Percentiles rank a stretch among this genome's conserved stretches.
phyloP scores from a whole-genome alignment of 1,140 invertebrate species.

The Euglossa dilemma region DNA sequence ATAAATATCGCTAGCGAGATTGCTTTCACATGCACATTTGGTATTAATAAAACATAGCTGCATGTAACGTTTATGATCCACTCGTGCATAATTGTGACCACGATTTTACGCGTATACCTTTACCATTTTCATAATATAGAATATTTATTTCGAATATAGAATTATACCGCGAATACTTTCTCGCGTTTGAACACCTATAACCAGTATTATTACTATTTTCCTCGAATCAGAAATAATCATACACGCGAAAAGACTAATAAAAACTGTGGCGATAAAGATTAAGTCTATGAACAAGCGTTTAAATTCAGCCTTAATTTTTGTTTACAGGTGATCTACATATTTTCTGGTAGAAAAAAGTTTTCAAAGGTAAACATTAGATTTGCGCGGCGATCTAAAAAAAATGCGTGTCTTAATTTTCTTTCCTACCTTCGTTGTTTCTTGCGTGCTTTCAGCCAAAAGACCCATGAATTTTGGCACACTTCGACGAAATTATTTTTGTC shows the following conservation, averaged over 20 bases:
- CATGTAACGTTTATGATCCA: neutral
- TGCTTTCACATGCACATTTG: constrained; percentile 18
- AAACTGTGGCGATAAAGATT: neutral
- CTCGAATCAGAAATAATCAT: neutral
- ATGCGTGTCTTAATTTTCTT: neutral
- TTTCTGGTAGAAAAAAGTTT: neutral
- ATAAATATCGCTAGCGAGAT: constrained; percentile 8
- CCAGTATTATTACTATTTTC: neutral
- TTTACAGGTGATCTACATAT: neutral
- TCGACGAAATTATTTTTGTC: constrained; percentile 39
- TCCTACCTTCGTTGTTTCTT: neutral
- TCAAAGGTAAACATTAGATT: neutral
- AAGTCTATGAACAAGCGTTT: neutral
- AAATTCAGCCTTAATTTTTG: neutral
- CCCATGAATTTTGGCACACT: constrained; percentile 42
- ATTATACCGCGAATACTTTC: neutral
- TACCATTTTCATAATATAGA: neutral
- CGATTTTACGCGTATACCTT: neutral
- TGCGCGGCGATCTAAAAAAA: neutral
- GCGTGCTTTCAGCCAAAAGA: neutral
- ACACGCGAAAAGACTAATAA: neutral
- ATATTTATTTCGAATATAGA: neutral
- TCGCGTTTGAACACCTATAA: neutral
- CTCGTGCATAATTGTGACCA: neutral
- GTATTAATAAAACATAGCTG: constrained; percentile 5